Evolutionary conservation across 2,797 vertebrate species (phyloP).

Genomic region (Sarcoramphus papa): DNA sequence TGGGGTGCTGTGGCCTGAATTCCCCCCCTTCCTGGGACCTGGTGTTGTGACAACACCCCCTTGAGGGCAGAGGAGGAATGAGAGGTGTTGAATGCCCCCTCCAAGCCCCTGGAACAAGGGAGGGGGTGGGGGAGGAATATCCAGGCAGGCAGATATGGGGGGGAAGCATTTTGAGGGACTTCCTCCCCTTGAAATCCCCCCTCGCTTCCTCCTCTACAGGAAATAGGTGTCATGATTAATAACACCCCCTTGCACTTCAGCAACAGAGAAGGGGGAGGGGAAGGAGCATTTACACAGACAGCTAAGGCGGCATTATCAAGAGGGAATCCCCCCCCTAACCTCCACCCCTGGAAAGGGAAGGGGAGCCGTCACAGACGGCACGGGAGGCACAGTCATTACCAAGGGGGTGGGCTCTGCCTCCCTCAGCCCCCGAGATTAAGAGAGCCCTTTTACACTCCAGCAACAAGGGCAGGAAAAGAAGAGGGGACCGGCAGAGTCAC

Average conservation of each 20-base stretch:
- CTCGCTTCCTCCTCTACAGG: conserved; percentile 67
- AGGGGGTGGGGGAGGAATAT: not conserved
- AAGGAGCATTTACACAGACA: conserved; percentile 54
- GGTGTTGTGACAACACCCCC: conserved; percentile 55
- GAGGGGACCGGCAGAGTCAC: conserved; percentile 41
- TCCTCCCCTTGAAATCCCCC: conserved; percentile 62
- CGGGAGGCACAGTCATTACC: not conserved
- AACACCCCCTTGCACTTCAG: conserved; percentile 60
- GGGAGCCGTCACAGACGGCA: conserved; percentile 21
- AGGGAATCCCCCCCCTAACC: conserved; percentile 54
- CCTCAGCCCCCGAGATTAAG: not conserved
- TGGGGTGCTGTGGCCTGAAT: conserved; percentile 44
- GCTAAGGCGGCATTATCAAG: conserved; percentile 41
- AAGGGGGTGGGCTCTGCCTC: conserved; percentile 29
- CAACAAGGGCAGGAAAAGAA: conserved; percentile 46
- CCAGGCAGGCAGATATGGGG: conserved; percentile 8
- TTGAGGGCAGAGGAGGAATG: conserved; percentile 51
- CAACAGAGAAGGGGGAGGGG: conserved; percentile 45
- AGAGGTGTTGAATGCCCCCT: conserved; percentile 39
- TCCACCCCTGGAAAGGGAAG: not conserved
- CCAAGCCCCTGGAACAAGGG: conserved; percentile 38
- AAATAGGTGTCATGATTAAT: conserved; percentile 70
- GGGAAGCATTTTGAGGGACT: conserved; percentile 50
- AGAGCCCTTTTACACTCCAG: conserved; percentile 11
- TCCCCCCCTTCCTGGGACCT: conserved; percentile 32